Conservation (phyloP, 2,888 invertebrate genomes). For the Xanthorhoe spadicearia region DNA sequence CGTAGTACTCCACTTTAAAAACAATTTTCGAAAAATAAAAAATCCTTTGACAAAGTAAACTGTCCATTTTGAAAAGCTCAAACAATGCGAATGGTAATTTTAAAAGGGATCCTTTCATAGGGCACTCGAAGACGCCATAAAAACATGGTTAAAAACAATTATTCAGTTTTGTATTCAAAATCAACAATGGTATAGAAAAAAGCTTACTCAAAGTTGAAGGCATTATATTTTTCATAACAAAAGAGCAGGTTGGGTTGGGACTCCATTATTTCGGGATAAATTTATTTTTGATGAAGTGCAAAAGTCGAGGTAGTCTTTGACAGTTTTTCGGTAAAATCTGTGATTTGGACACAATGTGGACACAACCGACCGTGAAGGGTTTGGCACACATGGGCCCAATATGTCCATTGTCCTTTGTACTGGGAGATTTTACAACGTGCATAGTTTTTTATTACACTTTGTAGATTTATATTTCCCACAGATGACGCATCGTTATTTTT, state of each 20-base stretch:
- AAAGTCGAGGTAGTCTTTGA: conserved; percentile 75
- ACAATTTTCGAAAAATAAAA: conserved; percentile 36
- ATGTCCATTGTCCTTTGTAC: conserved; percentile 72
- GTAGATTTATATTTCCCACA: conserved; percentile 43
- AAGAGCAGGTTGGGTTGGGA: conserved; percentile 68
- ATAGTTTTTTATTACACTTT: conserved; percentile 50
- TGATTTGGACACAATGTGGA: conserved; percentile 69
- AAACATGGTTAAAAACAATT: conserved; percentile 76
- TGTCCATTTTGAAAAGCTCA: conserved; percentile 49
- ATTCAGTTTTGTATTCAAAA: conserved; percentile 64
- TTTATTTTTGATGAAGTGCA: conserved; percentile 84
- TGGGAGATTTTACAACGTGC: conserved; percentile 56
- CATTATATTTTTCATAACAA: conserved; percentile 61
- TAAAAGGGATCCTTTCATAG: conserved; percentile 60
- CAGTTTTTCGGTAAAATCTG: conserved; percentile 67
- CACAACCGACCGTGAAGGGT: conserved; percentile 70
- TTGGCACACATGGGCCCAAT: conserved; percentile 79
- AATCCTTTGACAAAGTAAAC: conserved; percentile 46
- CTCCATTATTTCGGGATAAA: conserved; percentile 75
- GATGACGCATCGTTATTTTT: conserved; percentile 41
- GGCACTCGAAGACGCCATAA: conserved; percentile 64
- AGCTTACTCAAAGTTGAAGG: conserved; percentile 34
- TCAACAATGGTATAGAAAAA: conserved; percentile 62
- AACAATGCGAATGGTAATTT: conserved; percentile 56
- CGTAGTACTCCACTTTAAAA: neutral